Percentiles rank a stretch among this genome's conserved stretches.
Conservation (phyloP, 2,113 vertebrate species). For the Nematolebias whitei region DNA sequence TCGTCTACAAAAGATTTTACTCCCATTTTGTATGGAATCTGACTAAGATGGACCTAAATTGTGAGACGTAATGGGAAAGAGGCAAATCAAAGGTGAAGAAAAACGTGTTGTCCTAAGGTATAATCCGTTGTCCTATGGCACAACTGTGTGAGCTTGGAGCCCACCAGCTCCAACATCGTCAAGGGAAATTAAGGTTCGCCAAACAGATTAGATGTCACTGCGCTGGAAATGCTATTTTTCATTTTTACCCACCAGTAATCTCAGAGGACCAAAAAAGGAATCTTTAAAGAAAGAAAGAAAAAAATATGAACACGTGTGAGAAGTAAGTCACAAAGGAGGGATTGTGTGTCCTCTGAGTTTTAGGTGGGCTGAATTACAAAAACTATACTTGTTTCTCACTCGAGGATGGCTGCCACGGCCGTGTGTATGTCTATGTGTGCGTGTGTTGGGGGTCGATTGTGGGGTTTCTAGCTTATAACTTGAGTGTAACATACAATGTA, state of each 20-base stretch:
- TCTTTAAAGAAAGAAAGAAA: slow-evolving; percentile 63
- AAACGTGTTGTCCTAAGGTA: slow-evolving; percentile 25
- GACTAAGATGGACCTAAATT: neutral
- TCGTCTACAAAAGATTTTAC: neutral
- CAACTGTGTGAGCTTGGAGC: slow-evolving; percentile 58
- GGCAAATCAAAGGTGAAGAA: slow-evolving; percentile 26
- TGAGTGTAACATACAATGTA: slow-evolving; percentile 59
- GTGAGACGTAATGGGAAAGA: neutral
- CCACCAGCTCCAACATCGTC: slow-evolving; percentile 70
- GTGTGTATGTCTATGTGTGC: slow-evolving; percentile 10
- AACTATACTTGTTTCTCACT: slow-evolving; percentile 46
- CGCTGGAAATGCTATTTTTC: slow-evolving; percentile 80
- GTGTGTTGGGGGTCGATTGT: slow-evolving; percentile 10
- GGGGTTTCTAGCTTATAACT: slow-evolving; percentile 34
- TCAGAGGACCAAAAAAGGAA: slow-evolving; percentile 64
- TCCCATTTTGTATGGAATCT: neutral
- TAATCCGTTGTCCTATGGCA: slow-evolving; percentile 51
- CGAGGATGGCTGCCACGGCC: slow-evolving; percentile 46
- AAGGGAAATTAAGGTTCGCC: slow-evolving; percentile 83
- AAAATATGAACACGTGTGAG: slow-evolving; percentile 34
- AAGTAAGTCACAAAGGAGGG: slow-evolving; percentile 36
- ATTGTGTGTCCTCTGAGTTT: slow-evolving; percentile 65
- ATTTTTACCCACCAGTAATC: slow-evolving; percentile 76
- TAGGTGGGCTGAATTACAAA: slow-evolving; percentile 62
- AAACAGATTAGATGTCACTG: slow-evolving; percentile 83